phyloP scores from a whole-genome alignment of 2,113 vertebrate genomes.

The Suricata suricatta region DNA sequence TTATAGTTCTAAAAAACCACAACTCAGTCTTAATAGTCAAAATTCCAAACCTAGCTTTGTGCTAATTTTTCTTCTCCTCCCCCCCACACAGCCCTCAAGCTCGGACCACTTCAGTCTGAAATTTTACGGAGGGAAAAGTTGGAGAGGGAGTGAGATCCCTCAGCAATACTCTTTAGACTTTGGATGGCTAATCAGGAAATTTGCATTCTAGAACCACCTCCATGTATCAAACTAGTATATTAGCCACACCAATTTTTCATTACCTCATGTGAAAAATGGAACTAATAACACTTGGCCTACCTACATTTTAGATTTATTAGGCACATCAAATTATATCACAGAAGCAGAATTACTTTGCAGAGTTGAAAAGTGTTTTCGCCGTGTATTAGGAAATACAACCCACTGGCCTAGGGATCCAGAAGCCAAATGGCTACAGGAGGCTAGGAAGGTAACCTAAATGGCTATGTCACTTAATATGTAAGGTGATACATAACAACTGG shows the following conservation, averaged over 20 bases:
- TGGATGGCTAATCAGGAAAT: background rate
- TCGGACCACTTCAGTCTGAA: background rate
- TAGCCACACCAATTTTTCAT: slow-evolving; percentile 14
- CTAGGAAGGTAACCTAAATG: background rate
- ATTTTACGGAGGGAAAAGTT: background rate
- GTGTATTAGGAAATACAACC: background rate
- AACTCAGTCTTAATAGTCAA: background rate
- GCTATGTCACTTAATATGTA: background rate
- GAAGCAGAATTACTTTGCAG: slow-evolving; percentile 24
- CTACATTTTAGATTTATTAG: background rate
- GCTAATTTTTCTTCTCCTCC: background rate
- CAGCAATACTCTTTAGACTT: background rate
- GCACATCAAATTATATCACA: background rate
- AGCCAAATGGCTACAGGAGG: background rate
- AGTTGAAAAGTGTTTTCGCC: background rate
- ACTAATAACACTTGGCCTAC: background rate
- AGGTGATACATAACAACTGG: background rate
- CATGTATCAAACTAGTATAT: background rate
- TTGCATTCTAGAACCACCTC: background rate
- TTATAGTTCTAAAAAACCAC: background rate
- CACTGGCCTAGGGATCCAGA: background rate
- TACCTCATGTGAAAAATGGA: slow-evolving; percentile 12
- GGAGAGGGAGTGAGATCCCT: background rate
- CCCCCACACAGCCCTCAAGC: background rate
- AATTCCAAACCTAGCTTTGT: background rate